A percentile compares a stretch with the other conserved stretches of the same genome.
Evolutionary conservation across 2,797 vertebrate genomes (phyloP).

Genomic region (Pitangus sulphuratus): DNA sequence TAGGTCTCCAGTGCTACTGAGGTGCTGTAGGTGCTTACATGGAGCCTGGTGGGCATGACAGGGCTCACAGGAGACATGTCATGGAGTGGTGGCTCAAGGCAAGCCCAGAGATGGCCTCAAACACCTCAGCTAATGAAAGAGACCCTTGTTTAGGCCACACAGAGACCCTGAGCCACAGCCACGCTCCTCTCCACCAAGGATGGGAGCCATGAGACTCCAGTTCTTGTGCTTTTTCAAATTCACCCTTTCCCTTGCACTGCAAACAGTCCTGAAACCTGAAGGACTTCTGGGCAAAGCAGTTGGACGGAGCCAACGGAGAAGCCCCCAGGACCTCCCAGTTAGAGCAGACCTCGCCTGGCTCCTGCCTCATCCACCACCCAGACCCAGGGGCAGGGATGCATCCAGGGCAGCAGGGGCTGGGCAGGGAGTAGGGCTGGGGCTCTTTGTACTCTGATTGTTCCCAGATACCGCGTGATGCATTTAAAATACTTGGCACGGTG

Average conservation of each 20-base stretch:
- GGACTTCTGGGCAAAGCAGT: neutral
- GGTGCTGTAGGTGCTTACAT: neutral
- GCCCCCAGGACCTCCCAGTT: neutral
- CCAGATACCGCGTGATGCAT: neutral
- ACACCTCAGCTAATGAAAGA: neutral
- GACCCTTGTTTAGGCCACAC: neutral
- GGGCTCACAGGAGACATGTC: neutral
- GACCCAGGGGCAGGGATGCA: neutral
- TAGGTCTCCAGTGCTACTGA: neutral
- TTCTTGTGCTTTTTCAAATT: neutral
- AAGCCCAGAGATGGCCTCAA: neutral
- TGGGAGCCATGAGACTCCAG: neutral
- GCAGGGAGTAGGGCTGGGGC: neutral
- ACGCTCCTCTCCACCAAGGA: accelerated
- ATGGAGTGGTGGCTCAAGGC: neutral
- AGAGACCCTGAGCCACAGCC: neutral
- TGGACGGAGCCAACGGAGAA: neutral
- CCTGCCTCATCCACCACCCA: neutral
- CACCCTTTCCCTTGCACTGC: neutral
- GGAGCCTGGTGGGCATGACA: neutral
- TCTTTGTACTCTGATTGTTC: slow-evolving; percentile 1
- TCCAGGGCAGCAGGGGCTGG: neutral
- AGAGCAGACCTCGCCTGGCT: neutral
- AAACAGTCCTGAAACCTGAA: neutral
- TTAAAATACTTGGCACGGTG: neutral